phyloP scores from a whole-genome alignment of 2,888 invertebrate genomes.

The Ctena decussata region DNA sequence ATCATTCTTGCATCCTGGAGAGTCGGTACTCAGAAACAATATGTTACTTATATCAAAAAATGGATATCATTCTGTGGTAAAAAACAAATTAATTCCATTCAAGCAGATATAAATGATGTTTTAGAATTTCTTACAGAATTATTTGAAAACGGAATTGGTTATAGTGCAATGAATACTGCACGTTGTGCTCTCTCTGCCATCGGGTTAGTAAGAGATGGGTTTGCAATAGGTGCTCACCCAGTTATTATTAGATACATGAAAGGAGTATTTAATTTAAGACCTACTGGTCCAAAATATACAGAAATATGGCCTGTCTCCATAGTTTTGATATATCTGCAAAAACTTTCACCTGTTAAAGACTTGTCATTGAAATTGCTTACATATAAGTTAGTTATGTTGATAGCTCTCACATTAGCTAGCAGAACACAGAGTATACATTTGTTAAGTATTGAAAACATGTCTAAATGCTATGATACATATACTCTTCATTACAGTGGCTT shows the following conservation, averaged over 20 bases:
- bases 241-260: not conserved
- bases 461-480: no score
- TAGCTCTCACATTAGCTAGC: no score
- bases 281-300: not conserved
- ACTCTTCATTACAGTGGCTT: no score
- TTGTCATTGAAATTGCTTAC: no score
- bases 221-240: not conserved
- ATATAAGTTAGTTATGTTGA: no score
- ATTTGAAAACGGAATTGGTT: not conserved
- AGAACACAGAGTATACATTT: no score
- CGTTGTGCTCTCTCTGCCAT: not conserved
- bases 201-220: not conserved
- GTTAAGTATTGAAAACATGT: no score
- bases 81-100: conserved; percentile 5
- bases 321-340: not conserved
- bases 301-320: not conserved
- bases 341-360: no score
- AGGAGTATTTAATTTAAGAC: conserved; percentile 1
- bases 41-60: not conserved
- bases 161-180: not conserved
- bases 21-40: not conserved
- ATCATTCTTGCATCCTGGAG: conserved; percentile 11
- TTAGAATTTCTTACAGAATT: not conserved
- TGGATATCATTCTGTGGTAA: not conserved
- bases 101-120: not conserved